Evolutionary conservation across 2,113 vertebrate genomes (phyloP).

Genomic region (Proterorhinus semilunaris): DNA sequence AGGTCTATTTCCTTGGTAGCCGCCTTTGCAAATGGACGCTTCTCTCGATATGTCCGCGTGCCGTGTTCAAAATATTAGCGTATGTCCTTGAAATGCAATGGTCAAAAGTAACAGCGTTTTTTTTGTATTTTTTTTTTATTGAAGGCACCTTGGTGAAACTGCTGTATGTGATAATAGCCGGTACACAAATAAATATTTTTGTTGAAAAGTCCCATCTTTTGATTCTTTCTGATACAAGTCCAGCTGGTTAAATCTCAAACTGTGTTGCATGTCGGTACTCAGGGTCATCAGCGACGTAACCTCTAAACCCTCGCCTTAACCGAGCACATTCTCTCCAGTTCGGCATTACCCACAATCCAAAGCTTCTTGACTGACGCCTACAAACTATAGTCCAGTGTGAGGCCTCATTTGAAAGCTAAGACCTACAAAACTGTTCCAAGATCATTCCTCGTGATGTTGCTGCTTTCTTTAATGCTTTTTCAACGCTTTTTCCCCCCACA

Average conservation of each 20-base stretch:
- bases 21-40: conserved; percentile 5
- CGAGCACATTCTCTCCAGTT: too few relatives aligned
- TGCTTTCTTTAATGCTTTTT: too few relatives aligned
- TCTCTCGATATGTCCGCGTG: conserved; percentile 22
- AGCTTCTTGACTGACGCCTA: too few relatives aligned
- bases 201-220: conserved; percentile 21
- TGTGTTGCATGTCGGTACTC: neutral
- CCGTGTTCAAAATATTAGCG: conserved; percentile 19
- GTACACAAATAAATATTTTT: conserved; percentile 72
- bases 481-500: too few relatives aligned
- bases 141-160: conserved; percentile 37
- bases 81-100: conserved; percentile 31
- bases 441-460: too few relatives aligned
- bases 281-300: too few relatives aligned
- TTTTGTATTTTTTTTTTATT: conserved; percentile 31
- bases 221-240: neutral
- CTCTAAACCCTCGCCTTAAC: too few relatives aligned
- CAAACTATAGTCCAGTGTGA: too few relatives aligned
- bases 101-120: conserved; percentile 29
- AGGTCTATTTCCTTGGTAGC: neutral
- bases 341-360: too few relatives aligned
- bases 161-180: conserved; percentile 44
- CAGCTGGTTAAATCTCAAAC: neutral
- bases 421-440: too few relatives aligned
- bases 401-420: too few relatives aligned